Evolutionary conservation across 2,113 vertebrate genomes (phyloP).

Genomic region (Sardina pilchardus): DNA sequence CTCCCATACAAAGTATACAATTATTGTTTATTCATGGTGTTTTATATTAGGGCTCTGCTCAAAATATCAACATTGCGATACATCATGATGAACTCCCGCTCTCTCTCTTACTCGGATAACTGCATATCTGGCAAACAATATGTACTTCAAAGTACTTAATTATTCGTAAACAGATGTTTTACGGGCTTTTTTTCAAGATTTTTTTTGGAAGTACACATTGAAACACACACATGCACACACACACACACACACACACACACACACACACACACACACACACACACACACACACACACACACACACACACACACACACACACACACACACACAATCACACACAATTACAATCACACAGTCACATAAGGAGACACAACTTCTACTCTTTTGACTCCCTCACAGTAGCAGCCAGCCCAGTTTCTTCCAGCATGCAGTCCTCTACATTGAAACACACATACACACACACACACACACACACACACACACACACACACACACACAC

Average conservation of each 20-base stretch:
- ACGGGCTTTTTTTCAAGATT: no score
- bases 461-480: neutral
- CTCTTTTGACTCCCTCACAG: constrained; percentile 16
- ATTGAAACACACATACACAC: neutral
- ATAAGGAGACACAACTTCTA: neutral
- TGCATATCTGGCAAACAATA: no score
- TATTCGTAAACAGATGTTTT: no score
- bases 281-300: constrained; percentile 15
- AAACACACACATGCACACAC: neutral
- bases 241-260: neutral
- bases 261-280: neutral
- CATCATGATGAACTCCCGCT: neutral
- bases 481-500: no score
- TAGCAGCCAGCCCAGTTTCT: neutral
- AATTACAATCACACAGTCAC: neutral
- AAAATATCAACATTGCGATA: neutral
- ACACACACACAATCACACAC: constrained; percentile 11
- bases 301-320: neutral
- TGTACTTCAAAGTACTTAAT: no score
- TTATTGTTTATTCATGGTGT: no score
- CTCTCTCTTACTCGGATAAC: no score
- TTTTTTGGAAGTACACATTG: neutral
- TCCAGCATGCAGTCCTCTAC: neutral
- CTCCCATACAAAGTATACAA: neutral
- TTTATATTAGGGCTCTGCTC: no score